A percentile compares a stretch with the other conserved stretches of the same genome.
These are phyloP conservation scores for Ammodytes marinus DNA, from an alignment of 2,113 vertebrate species.

Conservation along the genomic window DNA sequence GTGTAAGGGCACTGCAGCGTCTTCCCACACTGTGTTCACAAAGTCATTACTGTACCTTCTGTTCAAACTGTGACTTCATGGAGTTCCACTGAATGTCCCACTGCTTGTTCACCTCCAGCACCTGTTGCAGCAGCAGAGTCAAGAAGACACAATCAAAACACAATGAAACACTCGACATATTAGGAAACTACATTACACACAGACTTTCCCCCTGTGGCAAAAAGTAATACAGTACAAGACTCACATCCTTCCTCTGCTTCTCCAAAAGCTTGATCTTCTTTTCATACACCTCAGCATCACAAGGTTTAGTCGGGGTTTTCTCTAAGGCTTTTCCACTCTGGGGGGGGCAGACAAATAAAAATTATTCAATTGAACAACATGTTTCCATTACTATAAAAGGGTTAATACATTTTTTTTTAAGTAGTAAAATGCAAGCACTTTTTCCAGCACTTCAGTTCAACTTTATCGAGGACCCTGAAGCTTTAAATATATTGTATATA, in stretches of 20 bases:
- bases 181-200: slow-evolving; percentile 56
- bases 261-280: slow-evolving; percentile 98
- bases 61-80: slow-evolving; percentile 98
- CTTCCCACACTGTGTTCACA: slow-evolving; percentile 58
- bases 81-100: slow-evolving; percentile 99
- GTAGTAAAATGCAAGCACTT: no score
- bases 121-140: slow-evolving; percentile 79
- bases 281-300: slow-evolving; percentile 85
- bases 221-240: slow-evolving; percentile 52
- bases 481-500: no score
- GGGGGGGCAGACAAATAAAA: slow-evolving; percentile 33
- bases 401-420: background rate
- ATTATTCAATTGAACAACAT: slow-evolving; percentile 51
- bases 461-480: no score
- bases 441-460: no score
- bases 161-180: slow-evolving; percentile 40
- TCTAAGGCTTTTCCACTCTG: slow-evolving; percentile 84
- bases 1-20: slow-evolving; percentile 2
- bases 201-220: slow-evolving; percentile 71
- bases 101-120: slow-evolving; percentile 98
- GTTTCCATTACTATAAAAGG: slow-evolving; percentile 6
- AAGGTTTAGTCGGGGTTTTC: slow-evolving; percentile 81
- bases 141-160: slow-evolving; percentile 53
- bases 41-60: slow-evolving; percentile 90
- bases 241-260: slow-evolving; percentile 96